phyloP scores from a whole-genome alignment of 2,888 invertebrate species.

The Auanema freiburgensis region DNA sequence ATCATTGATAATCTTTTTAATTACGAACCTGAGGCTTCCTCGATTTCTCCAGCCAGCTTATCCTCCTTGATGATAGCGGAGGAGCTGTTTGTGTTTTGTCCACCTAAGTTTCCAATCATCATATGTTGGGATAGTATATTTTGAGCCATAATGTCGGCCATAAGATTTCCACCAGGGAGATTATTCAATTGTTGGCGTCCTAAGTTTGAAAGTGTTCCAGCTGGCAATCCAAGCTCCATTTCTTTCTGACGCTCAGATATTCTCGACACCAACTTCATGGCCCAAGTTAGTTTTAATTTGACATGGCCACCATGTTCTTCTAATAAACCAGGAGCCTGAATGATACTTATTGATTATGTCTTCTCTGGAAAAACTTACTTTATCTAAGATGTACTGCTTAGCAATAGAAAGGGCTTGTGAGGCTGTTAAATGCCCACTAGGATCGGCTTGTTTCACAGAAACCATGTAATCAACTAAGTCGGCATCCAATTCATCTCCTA shows the following conservation, averaged over 20 bases:
- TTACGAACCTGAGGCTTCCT: constrained; percentile 14
- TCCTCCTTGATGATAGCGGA: constrained; percentile 14
- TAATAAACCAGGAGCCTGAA: constrained; percentile 62
- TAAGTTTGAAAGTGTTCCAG: constrained; percentile 45
- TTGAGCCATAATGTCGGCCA: constrained; percentile 49
- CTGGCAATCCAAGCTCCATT: constrained; percentile 46
- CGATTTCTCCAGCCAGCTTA: constrained; percentile 5
- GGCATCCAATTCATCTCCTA: constrained; percentile 62
- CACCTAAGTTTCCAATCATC: constrained; percentile 29
- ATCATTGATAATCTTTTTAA: no score
- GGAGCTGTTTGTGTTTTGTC: constrained; percentile 3
- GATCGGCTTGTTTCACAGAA: constrained; percentile 46
- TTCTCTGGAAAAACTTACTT: constrained; percentile 25
- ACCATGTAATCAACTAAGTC: constrained; percentile 63
- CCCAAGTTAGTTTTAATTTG: constrained; percentile 66
- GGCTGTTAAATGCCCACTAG: constrained; percentile 52
- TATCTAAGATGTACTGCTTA: constrained; percentile 64
- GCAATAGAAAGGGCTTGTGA: constrained; percentile 65
- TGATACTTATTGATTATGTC: neutral
- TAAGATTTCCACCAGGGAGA: constrained; percentile 40
- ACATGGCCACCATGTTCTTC: constrained; percentile 66
- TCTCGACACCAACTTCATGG: constrained; percentile 62
- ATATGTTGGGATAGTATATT: constrained; percentile 40
- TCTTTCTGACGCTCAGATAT: constrained; percentile 52
- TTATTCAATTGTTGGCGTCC: constrained; percentile 33